Conservation (phyloP, 2,113 vertebrate species). For the Menura novaehollandiae region DNA sequence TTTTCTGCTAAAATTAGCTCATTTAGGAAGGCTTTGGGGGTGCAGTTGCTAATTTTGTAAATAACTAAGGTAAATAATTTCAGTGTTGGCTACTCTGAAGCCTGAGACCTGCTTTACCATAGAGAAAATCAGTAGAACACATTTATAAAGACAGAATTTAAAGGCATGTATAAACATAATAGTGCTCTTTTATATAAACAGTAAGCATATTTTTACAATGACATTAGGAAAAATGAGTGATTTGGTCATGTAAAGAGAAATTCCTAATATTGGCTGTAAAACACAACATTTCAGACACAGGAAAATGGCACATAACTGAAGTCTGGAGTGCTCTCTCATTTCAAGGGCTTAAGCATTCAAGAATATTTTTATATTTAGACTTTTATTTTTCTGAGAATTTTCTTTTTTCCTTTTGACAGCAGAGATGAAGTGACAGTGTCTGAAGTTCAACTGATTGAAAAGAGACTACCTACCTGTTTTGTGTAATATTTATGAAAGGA, state of each 20-base stretch:
- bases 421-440: not conserved
- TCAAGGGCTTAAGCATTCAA: not conserved
- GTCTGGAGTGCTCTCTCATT: not conserved
- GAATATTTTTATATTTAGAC: not conserved
- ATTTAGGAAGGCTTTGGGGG: not conserved
- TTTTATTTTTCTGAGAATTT: not conserved
- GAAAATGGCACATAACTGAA: not conserved
- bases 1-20: not conserved
- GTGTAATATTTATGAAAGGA: not conserved
- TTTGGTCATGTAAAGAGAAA: not conserved
- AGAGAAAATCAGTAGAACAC: not conserved
- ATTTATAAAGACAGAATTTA: not conserved
- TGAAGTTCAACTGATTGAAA: not conserved
- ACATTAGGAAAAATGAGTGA: not conserved
- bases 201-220: not conserved
- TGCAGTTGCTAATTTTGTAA: not conserved
- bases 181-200: not conserved
- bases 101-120: not conserved
- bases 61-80: not conserved
- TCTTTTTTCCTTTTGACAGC: not conserved
- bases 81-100: not conserved
- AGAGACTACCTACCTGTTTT: not conserved
- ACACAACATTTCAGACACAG: not conserved
- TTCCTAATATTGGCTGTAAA: not conserved
- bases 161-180: not conserved